phyloP scores from a whole-genome alignment of 1,140 invertebrate genomes.

The Octopus sinensis region DNA sequence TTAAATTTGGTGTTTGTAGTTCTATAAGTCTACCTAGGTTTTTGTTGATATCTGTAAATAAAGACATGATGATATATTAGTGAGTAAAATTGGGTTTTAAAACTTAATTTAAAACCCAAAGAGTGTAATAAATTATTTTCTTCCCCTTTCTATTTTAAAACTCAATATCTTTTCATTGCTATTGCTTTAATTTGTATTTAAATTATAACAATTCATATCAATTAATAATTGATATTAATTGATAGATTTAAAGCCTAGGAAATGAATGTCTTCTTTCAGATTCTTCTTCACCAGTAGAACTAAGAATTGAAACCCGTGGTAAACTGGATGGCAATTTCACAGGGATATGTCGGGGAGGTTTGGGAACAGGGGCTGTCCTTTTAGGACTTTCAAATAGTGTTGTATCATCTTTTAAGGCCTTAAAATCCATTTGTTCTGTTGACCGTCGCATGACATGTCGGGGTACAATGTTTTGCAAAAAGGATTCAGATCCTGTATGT shows the following conservation, averaged over 20 bases:
- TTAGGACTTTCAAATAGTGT: slow-evolving; percentile 31
- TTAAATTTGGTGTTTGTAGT: too few relatives aligned
- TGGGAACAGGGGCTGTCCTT: neutral
- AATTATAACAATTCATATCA: neutral
- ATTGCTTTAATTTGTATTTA: neutral
- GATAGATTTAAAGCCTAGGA: neutral
- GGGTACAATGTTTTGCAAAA: neutral
- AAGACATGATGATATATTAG: neutral
- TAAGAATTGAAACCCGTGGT: neutral
- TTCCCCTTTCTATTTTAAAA: neutral
- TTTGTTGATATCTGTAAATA: neutral
- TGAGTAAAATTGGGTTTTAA: neutral
- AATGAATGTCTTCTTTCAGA: slow-evolving; percentile 8
- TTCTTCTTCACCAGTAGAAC: neutral
- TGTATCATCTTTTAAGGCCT: slow-evolving; percentile 32
- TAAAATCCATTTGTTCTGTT: slow-evolving; percentile 36
- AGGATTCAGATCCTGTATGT: slow-evolving; percentile 10
- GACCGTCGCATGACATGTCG: slow-evolving; percentile 31
- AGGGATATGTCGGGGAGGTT: slow-evolving; percentile 6
- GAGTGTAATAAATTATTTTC: neutral
- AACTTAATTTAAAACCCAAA: neutral
- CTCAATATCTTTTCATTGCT: neutral
- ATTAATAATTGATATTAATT: neutral
- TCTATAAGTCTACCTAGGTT: too few relatives aligned
- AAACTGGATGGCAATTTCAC: slow-evolving; percentile 3